Evolutionary conservation across 2,888 invertebrate species (phyloP).

Genomic region (Phania funesta): DNA sequence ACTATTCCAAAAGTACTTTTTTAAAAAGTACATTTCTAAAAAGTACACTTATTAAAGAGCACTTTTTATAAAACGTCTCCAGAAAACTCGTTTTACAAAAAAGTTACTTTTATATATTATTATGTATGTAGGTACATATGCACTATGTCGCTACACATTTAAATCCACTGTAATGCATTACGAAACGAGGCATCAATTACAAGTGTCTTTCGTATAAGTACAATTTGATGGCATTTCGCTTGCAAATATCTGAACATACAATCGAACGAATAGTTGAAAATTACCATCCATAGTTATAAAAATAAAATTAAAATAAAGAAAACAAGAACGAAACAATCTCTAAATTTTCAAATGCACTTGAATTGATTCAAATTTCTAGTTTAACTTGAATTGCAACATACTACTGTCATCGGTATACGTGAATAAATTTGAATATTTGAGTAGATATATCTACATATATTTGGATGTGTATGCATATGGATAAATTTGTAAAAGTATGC

Average conservation of each 20-base stretch:
- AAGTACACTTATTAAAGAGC: neutral
- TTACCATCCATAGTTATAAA: slow-evolving; percentile 3
- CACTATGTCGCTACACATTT: neutral
- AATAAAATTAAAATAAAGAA: neutral
- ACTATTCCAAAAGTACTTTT: neutral
- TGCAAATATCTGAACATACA: slow-evolving; percentile 3
- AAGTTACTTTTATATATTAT: no score
- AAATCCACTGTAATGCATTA: neutral
- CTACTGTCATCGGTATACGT: slow-evolving; percentile 6
- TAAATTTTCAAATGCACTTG: slow-evolving; percentile 65
- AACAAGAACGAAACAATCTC: slow-evolving; percentile 44
- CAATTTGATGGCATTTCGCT: slow-evolving; percentile 49
- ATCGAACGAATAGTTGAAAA: slow-evolving; percentile 20
- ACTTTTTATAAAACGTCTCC: neutral
- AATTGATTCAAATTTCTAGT: slow-evolving; percentile 67
- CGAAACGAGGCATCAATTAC: slow-evolving; percentile 56
- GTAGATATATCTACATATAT: neutral
- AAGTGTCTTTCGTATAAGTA: slow-evolving; percentile 29
- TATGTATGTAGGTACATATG: no score
- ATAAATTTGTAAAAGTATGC: neutral
- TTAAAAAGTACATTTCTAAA: neutral
- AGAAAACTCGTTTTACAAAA: no score
- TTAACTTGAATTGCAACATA: slow-evolving; percentile 57
- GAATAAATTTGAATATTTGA: neutral
- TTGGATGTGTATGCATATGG: neutral